Conservation (phyloP, 1,140 invertebrate genomes). For the Drosophila pseudoobscura region DNA sequence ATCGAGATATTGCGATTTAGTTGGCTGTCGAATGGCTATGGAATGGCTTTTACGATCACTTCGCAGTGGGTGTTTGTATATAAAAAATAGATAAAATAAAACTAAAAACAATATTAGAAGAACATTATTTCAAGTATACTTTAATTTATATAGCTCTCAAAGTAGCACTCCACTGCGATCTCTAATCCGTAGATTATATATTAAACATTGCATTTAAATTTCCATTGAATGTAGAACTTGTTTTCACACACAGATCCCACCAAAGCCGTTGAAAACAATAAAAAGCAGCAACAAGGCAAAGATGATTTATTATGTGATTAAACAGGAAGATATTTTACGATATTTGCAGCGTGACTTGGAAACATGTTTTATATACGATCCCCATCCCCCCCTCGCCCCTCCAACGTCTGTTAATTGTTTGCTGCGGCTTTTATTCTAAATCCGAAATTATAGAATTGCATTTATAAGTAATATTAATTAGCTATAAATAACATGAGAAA, state of each 20-base stretch:
- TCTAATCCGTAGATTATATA: not conserved
- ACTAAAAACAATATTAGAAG: too few relatives aligned
- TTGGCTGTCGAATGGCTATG: not conserved
- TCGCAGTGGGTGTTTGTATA: slow-evolving; percentile 26
- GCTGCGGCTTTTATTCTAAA: slow-evolving; percentile 64
- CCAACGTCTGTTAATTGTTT: slow-evolving; percentile 44
- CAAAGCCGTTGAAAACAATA: slow-evolving; percentile 42
- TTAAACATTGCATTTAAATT: slow-evolving; percentile 23
- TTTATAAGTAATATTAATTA: slow-evolving; percentile 82
- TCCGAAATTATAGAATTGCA: slow-evolving; percentile 79
- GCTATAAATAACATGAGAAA: slow-evolving; percentile 78
- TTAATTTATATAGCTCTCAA: slow-evolving; percentile 23
- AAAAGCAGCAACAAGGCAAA: slow-evolving; percentile 60
- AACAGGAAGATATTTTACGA: slow-evolving; percentile 75
- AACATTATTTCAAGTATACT: not conserved
- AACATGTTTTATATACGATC: slow-evolving; percentile 55
- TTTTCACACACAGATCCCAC: slow-evolving; percentile 55
- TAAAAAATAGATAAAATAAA: slow-evolving; percentile 12
- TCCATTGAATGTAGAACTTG: slow-evolving; percentile 66
- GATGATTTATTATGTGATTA: slow-evolving; percentile 80
- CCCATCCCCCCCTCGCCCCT: not conserved
- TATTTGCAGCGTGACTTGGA: slow-evolving; percentile 67
- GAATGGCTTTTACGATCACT: slow-evolving; percentile 16
- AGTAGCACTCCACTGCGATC: slow-evolving; percentile 23
- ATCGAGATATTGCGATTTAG: slow-evolving; percentile 43